Conservation (phyloP, 2,888 invertebrate genomes). For the Eueremaeus valkanovi region DNA sequence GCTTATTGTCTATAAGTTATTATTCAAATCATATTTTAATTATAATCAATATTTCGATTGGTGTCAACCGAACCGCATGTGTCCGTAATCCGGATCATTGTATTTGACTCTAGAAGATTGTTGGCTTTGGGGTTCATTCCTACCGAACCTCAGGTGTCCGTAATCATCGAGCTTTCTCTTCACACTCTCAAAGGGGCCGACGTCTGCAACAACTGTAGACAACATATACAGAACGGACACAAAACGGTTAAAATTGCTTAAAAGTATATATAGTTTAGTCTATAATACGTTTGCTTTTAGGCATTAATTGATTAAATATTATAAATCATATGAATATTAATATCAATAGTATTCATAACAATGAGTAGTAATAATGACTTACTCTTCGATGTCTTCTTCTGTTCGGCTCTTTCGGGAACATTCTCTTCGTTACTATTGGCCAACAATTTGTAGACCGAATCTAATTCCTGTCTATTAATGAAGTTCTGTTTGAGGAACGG, state of each 20-base stretch:
- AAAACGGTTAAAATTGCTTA: no score
- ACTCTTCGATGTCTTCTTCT: neutral
- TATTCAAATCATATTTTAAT: neutral
- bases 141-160: constrained; percentile 35
- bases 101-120: constrained; percentile 16
- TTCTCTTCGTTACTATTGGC: neutral
- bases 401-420: neutral
- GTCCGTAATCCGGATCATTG: constrained; percentile 39
- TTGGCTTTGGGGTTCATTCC: neutral
- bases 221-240: no score
- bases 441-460: constrained; percentile 3
- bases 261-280: no score
- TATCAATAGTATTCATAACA: no score
- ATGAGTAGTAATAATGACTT: neutral
- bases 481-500: neutral
- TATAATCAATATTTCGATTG: no score
- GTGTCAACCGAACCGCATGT: constrained; percentile 38
- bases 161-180: constrained; percentile 32
- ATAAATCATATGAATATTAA: no score
- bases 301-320: no score
- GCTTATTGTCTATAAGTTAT: neutral
- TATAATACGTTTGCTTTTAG: no score
- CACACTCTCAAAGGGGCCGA: neutral
- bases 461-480: neutral
- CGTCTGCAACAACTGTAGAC: no score